Percentiles rank a stretch among this genome's conserved stretches.
Evolutionary conservation across 2,888 invertebrate species (phyloP).

Genomic region (Mechanitis messenoides): DNA sequence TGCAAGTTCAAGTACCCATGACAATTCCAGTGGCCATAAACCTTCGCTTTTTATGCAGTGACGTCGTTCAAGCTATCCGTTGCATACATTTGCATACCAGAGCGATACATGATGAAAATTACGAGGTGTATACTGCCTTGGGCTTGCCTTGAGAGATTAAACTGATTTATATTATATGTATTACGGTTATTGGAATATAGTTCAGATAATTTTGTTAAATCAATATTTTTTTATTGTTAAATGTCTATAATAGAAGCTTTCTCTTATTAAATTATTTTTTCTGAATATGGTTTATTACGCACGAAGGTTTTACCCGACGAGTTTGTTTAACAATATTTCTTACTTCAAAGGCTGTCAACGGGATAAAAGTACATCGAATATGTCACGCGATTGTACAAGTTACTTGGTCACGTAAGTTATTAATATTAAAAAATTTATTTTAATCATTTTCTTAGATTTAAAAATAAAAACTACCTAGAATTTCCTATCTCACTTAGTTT

Average conservation of each 20-base stretch:
- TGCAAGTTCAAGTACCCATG: constrained; percentile 65
- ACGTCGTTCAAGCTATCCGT: constrained; percentile 20
- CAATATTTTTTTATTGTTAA: too few species aligned
- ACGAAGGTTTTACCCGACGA: background rate
- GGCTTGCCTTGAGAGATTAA: constrained; percentile 25
- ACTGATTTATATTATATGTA: constrained; percentile 17
- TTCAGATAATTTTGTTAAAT: too few species aligned
- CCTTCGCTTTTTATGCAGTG: constrained; percentile 9
- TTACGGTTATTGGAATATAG: too few species aligned
- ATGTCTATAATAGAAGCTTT: too few species aligned
- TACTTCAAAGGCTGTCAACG: constrained; percentile 32
- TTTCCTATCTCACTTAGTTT: too few species aligned
- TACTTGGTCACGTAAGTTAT: constrained; percentile 38
- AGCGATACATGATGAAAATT: constrained; percentile 23
- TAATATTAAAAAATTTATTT: constrained; percentile 19
- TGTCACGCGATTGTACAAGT: constrained; percentile 41
- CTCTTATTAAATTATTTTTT: too few species aligned
- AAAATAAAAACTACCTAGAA: too few species aligned
- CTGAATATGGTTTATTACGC: too few species aligned
- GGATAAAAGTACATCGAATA: constrained; percentile 34
- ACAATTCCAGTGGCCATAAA: constrained; percentile 8
- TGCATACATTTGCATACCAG: constrained; percentile 26
- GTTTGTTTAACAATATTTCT: constrained; percentile 16
- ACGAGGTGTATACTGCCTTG: constrained; percentile 22
- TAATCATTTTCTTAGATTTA: background rate